phyloP scores from a whole-genome alignment of 2,113 vertebrate species.

The Sialia sialis region DNA sequence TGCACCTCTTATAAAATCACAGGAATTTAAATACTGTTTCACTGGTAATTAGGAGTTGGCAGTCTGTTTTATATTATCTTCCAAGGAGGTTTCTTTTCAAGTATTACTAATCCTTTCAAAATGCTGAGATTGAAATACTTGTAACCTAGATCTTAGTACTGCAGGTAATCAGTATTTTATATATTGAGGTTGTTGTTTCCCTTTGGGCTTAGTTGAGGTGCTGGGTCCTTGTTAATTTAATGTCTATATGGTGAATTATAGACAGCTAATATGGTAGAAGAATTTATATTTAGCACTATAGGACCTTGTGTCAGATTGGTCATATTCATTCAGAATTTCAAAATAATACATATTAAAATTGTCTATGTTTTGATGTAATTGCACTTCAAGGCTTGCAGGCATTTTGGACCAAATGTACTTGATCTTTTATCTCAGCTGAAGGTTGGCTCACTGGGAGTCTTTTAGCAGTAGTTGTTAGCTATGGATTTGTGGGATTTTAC shows the following conservation, averaged over 20 bases:
- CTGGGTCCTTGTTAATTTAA: background rate
- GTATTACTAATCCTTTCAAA: constrained; percentile 16
- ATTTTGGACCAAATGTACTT: background rate
- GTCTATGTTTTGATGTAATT: background rate
- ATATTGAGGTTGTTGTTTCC: background rate
- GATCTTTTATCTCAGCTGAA: background rate
- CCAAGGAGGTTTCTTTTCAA: background rate
- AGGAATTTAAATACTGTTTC: constrained; percentile 3
- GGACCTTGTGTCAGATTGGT: background rate
- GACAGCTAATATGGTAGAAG: background rate
- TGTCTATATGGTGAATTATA: background rate
- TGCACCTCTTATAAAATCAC: constrained; percentile 1
- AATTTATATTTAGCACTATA: background rate
- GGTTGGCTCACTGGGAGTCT: background rate
- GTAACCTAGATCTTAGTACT: background rate
- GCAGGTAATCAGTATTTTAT: background rate
- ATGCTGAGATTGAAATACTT: background rate
- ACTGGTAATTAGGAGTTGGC: background rate
- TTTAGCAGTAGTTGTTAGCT: background rate
- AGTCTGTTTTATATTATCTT: background rate
- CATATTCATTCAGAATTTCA: background rate
- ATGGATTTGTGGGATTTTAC: constrained; percentile 3
- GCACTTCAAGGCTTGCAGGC: background rate
- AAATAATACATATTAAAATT: background rate
- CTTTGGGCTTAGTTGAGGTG: background rate